Evolutionary conservation across 2,888 invertebrate species (phyloP), one percentile per base, ranked within the genome.

Genomic region (Epirrhoe tristata): DNA sequence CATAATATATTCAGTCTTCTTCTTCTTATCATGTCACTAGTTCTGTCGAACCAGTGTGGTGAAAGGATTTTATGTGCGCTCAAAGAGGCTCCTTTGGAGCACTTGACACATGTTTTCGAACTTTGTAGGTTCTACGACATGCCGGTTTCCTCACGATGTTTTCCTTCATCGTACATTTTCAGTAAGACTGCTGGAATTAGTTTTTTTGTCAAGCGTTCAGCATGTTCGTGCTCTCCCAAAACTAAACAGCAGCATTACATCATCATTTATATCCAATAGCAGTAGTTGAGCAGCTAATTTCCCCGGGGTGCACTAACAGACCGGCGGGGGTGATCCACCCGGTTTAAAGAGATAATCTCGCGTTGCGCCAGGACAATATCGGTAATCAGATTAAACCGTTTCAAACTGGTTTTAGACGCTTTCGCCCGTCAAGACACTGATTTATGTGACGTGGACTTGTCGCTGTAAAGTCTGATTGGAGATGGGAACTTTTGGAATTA

Each of bases 301-400:
- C 71, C 71, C 71, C 50, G 16, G 71, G 54, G 71, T 54, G 62
- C 66, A 64, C 63, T 71, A 56, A 52, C 58, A 51, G 24, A 50
- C 50, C 14, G 55, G 54, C 48, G 55, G 56, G 56, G 39, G 59
- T 67, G 56, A 60, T 67, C 59, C 59, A 43, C 31, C 59, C 67
- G 56, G 56, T 60, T 67, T 63, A 61, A 63, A 57, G 63, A 67
- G 67, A 63, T 67, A 63, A 63, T 63, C 60, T 53, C 60, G 57
- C 31, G 36, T 62, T 14, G 32, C 58, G 63, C 54, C 61, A 48
- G 69, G 72, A 70, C 69, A 61, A 61, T 67, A 70, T 72, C 72
- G 63, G 63, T 66, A 64, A 72, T 72, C 71, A 65, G 71, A 69
- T 69, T 63, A 67, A 63, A 65, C 64, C 14, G 54, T 50, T 55